Base-by-base conservation (phyloP, 2,113 vertebrate genomes). In the Macroglossus sobrinus region DNA sequence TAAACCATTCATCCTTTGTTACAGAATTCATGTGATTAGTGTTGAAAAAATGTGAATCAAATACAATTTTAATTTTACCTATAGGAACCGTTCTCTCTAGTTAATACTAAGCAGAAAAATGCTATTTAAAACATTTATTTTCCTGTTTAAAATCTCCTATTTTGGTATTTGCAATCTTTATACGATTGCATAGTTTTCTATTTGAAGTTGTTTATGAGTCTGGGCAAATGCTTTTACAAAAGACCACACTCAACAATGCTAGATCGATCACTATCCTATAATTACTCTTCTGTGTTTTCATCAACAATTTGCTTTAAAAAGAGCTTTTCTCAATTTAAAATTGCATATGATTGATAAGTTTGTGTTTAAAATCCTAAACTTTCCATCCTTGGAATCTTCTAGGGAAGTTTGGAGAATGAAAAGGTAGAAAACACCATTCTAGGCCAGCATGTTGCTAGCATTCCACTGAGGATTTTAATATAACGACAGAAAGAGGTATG, bases 301-400 rank as follows among this genome's bases (percentile, higher is more conserved):
- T 94, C 72, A 98, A 95, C 18, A 94, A 38, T 50, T 66, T 93
- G 92, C 74, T 89, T 97, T 50, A 97, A 88, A 86, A 93, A 82
- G 15, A 94, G 16, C n/a, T 89, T 63, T 89, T 50, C 40, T 96
- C 76, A 89, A 55, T 92, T 96, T 84, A 96, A 97, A 97, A 78
- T 30, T 69, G 0, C 28, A 81, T 47, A 63, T 57, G 50, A 95
- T 76, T 85, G 80, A 81, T 57, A 75, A 91, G 78, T 18, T 40
- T 43, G 71, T 95, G 40, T 82, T 69, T 47, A 85, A 50, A 93
- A 96, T 79, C 1, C 55, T 4, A 59, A 15, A 10, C 57, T 10
- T 96, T 87, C 84, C 0, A 0, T 87, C 66, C 19, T 81, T 89
- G 22, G 55, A 75, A 11, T 93, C 68, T 93, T 75, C 45, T 19